Base-by-base conservation (phyloP, 2,113 vertebrate species). In the Chitala chitala region DNA sequence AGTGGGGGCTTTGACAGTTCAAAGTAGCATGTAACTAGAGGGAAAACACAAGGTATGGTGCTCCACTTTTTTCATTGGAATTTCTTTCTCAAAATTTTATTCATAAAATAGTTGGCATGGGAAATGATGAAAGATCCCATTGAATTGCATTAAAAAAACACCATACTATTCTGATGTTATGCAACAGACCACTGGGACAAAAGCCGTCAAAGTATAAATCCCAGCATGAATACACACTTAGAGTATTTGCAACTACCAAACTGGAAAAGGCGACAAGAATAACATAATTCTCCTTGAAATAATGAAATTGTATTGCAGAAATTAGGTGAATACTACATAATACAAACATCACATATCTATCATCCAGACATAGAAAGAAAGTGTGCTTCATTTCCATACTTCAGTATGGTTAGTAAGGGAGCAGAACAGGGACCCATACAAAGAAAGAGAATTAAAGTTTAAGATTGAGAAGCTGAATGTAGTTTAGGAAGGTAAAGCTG, bases 111-210 rank as follows among this genome's bases (percentile, higher is more conserved):
- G 13, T 58, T 42, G 36, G n/a, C 36, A 40, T 55, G 69, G 10
- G 15, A n/a, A n/a, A n/a, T n/a, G 73, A 51, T 3, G 24, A 20
- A n/a, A 20, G 31, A 72, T 66, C 33, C 54, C 42, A 53, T 55
- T 65, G 46, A 42, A 61, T 66, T 12, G 36, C 46, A 69, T 72
- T 15, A 72, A 50, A 4, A 53, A 10, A 69, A 24, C 12, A 51
- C 15, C 74, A 40, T n/a, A n/a, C 42, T 54, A 20, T 17, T 66
- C 64, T 65, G 26, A 26, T 44, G 69, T 85, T 87, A 73, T 38
- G 12, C 83, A 84, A 87, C 53, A 73, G 71, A 74, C 77, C 78
- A 50, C 22, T 33, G 33, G 55, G 72, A 70, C n/a, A 42, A 53
- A 46, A 80, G 71, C 31, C 72, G 53, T 64, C 36, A 40, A 5